Evolutionary conservation across 2,888 invertebrate genomes (phyloP).

Genomic region (Oscheius sp.): DNA sequence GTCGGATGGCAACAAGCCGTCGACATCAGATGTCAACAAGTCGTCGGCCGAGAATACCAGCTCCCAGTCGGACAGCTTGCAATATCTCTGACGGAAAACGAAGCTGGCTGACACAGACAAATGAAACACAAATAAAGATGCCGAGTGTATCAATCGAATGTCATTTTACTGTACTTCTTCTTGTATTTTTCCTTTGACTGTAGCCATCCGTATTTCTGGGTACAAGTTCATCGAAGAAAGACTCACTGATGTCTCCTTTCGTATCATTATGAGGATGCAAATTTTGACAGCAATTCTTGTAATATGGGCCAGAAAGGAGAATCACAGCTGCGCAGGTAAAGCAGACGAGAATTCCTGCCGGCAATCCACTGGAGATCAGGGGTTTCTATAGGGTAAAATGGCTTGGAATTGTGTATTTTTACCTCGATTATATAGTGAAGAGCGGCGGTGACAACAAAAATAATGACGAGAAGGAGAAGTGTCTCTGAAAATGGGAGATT

Average conservation of each 20-base stretch:
- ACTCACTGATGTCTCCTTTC: slow-evolving; percentile 18
- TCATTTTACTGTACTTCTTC: too few relatives aligned
- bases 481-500: background rate
- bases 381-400: background rate
- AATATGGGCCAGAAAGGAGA: background rate
- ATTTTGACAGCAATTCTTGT: slow-evolving; percentile 8
- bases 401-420: background rate
- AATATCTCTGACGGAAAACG: background rate
- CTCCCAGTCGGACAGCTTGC: background rate
- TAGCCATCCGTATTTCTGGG: background rate
- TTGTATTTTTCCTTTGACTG: too few relatives aligned
- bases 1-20: too few relatives aligned
- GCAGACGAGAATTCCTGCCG: background rate
- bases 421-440: slow-evolving; percentile 13
- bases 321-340: background rate
- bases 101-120: background rate
- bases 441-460: background rate
- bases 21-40: too few relatives aligned
- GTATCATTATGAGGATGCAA: too few relatives aligned
- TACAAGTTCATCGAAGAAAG: background rate
- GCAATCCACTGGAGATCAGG: background rate
- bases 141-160: background rate
- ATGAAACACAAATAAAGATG: background rate
- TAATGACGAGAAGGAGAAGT: background rate
- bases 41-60: too few relatives aligned